phyloP scores from a whole-genome alignment of 2,113 vertebrate species.

The Atlantisia rogersi region DNA sequence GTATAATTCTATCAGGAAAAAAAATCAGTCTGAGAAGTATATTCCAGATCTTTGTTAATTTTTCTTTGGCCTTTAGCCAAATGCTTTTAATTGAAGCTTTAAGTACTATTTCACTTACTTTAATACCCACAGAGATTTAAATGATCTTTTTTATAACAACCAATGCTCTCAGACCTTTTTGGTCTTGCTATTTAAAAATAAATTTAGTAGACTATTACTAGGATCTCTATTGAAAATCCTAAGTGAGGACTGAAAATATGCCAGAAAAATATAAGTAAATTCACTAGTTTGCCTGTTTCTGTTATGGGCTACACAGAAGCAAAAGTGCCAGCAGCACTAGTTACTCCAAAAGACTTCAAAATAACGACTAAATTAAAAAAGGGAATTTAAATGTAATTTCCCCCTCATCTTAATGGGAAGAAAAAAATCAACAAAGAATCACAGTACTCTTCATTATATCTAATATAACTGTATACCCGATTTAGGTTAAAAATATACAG shows the following conservation, averaged over 20 bases:
- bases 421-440: not conserved
- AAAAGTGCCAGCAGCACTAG: not conserved
- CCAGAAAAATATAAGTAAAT: not conserved
- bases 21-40: constrained; percentile 1
- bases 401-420: not conserved
- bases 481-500: not conserved
- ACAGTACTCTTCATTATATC: not conserved
- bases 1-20: constrained; percentile 38
- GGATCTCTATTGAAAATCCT: not conserved
- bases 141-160: not conserved
- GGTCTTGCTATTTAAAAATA: constrained; percentile 18
- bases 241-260: not conserved
- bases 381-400: not conserved
- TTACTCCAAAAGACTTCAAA: not conserved
- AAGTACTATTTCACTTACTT: constrained; percentile 38
- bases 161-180: not conserved
- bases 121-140: constrained; percentile 19
- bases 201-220: constrained; percentile 8
- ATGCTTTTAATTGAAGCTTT: constrained; percentile 39
- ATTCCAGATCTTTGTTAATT: constrained; percentile 22
- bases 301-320: not conserved
- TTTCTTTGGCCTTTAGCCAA: constrained; percentile 12
- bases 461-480: not conserved
- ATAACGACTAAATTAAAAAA: not conserved
- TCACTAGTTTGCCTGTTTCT: not conserved